These are phyloP conservation scores for Theocolax elegans DNA, from an alignment of 1,140 invertebrate genomes.

Conservation along the genomic window DNA sequence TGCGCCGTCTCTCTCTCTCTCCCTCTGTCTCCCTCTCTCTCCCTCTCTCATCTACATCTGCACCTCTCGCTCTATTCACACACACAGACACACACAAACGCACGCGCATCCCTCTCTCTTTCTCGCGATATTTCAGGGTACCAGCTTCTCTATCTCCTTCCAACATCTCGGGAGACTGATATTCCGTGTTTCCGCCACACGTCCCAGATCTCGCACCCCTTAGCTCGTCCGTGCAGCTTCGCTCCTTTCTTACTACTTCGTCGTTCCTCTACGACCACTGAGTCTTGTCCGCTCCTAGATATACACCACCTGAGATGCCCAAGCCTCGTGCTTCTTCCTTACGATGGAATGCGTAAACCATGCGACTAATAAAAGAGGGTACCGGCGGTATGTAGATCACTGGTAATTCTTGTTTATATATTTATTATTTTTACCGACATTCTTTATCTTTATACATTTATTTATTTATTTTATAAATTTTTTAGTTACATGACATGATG, in stretches of 20 bases:
- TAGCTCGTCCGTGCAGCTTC: constrained; percentile 20
- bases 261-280: background rate
- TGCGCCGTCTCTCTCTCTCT: constrained; percentile 40
- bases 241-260: background rate
- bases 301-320: background rate
- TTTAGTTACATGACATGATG: too few relatives aligned
- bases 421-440: too few relatives aligned
- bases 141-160: background rate
- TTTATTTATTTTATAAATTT: too few relatives aligned
- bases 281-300: constrained; percentile 22
- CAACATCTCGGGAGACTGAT: constrained; percentile 38
- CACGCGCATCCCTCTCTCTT: constrained; percentile 42
- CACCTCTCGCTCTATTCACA: too few relatives aligned
- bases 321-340: too few relatives aligned
- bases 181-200: constrained; percentile 51
- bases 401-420: too few relatives aligned
- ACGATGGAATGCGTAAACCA: too few relatives aligned
- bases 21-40: constrained; percentile 14
- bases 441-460: too few relatives aligned
- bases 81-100: too few relatives aligned
- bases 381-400: too few relatives aligned
- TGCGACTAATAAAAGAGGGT: constrained; percentile 19
- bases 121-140: background rate
- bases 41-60: background rate
- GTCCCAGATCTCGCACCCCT: constrained; percentile 50